Base-by-base conservation (phyloP, 2,113 vertebrate genomes). In the Bos indicus region DNA sequence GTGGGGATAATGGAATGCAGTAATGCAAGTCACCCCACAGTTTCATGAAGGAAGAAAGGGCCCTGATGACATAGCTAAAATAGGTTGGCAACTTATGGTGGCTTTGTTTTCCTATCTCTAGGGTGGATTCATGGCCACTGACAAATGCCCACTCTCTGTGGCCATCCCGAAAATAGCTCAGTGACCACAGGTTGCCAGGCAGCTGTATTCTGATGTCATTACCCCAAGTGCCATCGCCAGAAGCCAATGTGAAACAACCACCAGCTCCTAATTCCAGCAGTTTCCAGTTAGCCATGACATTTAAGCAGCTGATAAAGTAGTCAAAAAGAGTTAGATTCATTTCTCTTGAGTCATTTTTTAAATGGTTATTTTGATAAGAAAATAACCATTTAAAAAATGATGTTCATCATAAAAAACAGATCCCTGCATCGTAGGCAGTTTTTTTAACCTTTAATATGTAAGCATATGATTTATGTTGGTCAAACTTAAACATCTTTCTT, bases 21-120 rank as follows among this genome's bases (percentile, higher is more conserved):
- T 80, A 87, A 91, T 46, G 87, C 94, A 89, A 23, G 43, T 89
- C 81, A 84, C 88, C 85, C 46, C 4, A 0, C 51, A 3, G 19
- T 23, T 60, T 56, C 19, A 48, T 56, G 92, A 74, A 71, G 43
- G 9, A 93, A 97, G 92, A 87, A 91, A 90, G 26, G 87, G 74
- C 82, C 97, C 92, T n/a, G 30, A 78, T 93, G 97, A 67, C 85
- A 97, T 95, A 56, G 23, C 94, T 97, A 80, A 94, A 98, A 92
- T 83, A 92, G 96, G 54, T 56, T 90, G 98, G 25, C 59, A 85
- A 19, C 48, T 96, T 60, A 82, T 0, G 51, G 40, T 82, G 36
- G 86, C 96, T 97, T 97, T 89, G 98, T 97, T 98, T 98, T 98
- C 95, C 91, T 86, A 11, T 88, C 94, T 98, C 97, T 96, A 83